These are phyloP conservation scores for Charina bottae DNA, from an alignment of 2,113 vertebrate genomes.

Conservation along the genomic window DNA sequence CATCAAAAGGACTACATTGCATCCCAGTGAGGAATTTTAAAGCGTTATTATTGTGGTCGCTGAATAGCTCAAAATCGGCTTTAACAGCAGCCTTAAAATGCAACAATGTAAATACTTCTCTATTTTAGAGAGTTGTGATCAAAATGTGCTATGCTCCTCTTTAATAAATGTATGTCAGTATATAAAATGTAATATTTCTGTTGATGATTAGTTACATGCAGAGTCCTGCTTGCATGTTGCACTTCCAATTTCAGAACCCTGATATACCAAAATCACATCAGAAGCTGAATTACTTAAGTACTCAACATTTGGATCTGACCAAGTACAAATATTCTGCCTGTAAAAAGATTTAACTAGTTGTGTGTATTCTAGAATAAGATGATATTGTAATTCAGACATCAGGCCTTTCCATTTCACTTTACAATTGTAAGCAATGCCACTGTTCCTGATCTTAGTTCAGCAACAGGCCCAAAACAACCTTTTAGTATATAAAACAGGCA, in stretches of 20 bases:
- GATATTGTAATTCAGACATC: conserved; percentile 29
- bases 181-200: conserved; percentile 61
- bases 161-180: conserved; percentile 77
- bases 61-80: conserved; percentile 84
- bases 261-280: conserved; percentile 40
- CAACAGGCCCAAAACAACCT: conserved; percentile 71
- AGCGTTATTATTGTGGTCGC: conserved; percentile 79
- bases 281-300: conserved; percentile 46
- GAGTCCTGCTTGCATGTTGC: conserved; percentile 55
- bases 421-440: conserved; percentile 51
- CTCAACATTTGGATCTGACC: conserved; percentile 65
- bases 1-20: conserved; percentile 86
- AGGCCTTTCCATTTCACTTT: conserved; percentile 23
- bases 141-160: conserved; percentile 70
- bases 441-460: conserved; percentile 64
- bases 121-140: conserved; percentile 68
- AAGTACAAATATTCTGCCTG: conserved; percentile 36
- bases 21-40: conserved; percentile 85
- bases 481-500: neutral
- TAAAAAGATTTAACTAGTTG: conserved; percentile 50
- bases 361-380: conserved; percentile 31
- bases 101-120: conserved; percentile 81
- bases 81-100: conserved; percentile 79
- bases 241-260: conserved; percentile 64
- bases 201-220: conserved; percentile 61